Percentiles rank a stretch among this genome's conserved stretches.
Evolutionary conservation across 1,140 invertebrate genomes (phyloP).

Genomic region (Drosophila pandora): DNA sequence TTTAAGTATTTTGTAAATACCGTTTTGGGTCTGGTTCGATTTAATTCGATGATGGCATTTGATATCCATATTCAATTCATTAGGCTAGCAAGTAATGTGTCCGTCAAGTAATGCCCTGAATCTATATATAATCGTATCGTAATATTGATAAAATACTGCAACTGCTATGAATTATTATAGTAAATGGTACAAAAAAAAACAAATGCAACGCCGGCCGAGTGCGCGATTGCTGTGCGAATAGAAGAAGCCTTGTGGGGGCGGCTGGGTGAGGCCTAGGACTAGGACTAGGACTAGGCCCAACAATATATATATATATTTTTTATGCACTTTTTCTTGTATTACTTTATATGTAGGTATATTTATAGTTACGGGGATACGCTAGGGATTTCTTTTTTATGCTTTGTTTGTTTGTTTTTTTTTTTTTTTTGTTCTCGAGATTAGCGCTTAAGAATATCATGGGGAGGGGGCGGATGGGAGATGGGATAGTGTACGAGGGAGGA

Average conservation of each 20-base stretch:
- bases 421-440: conserved; percentile 73
- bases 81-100: conserved; percentile 71
- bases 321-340: conserved; percentile 44
- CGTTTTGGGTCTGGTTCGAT: conserved; percentile 61
- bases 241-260: conserved; percentile 54
- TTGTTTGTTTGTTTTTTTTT: background rate
- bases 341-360: conserved; percentile 58
- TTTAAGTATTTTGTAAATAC: conserved; percentile 79
- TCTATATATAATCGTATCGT: conserved; percentile 34
- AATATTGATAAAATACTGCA: conserved; percentile 71
- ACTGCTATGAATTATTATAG: conserved; percentile 68
- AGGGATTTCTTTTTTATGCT: conserved; percentile 28
- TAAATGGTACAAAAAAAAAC: conserved; percentile 63
- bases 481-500: background rate
- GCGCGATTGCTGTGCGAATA: conserved; percentile 67
- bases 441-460: conserved; percentile 54
- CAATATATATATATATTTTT: conserved; percentile 39
- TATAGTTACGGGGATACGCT: conserved; percentile 60
- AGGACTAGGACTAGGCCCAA: conserved; percentile 15
- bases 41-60: conserved; percentile 36
- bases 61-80: conserved; percentile 60
- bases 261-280: conserved; percentile 3
- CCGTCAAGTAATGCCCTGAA: conserved; percentile 59
- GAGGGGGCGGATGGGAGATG: conserved; percentile 11
- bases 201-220: conserved; percentile 54